Evolutionary conservation across 1,140 invertebrate species (phyloP).

Genomic region (Anadara kagoshimensis): DNA sequence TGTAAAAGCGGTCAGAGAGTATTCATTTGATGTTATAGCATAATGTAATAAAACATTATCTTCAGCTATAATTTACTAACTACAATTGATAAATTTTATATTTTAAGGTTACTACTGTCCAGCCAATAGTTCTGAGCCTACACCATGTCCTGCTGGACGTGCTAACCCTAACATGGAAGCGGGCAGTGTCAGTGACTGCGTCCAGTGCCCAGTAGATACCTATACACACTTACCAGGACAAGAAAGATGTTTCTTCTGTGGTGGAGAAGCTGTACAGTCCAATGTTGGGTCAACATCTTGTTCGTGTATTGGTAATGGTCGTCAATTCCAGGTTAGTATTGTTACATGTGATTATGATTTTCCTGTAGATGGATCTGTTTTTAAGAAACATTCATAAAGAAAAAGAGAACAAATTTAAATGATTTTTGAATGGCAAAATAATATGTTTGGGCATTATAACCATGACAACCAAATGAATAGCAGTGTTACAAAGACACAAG

Average conservation of each 20-base stretch:
- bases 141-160: constrained; percentile 57
- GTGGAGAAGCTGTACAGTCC: constrained; percentile 59
- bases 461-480: no score
- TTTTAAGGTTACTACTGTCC: constrained; percentile 69
- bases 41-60: no score
- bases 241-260: constrained; percentile 64
- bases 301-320: constrained; percentile 60
- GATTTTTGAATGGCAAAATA: no score
- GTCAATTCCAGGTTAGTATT: constrained; percentile 67
- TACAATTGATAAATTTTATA: no score
- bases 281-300: constrained; percentile 57
- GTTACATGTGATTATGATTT: not conserved
- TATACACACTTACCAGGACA: constrained; percentile 66
- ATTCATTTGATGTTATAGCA: no score
- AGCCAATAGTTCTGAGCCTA: constrained; percentile 45
- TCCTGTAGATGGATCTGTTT: no score
- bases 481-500: no score
- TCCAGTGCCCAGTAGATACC: constrained; percentile 58
- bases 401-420: no score
- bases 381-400: no score
- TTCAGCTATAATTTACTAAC: no score
- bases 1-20: no score
- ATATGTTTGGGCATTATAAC: no score
- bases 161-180: constrained; percentile 52
- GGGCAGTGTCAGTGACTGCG: constrained; percentile 55